These are phyloP conservation scores for Zapornia atra DNA, from an alignment of 2,113 vertebrate species.

Conservation along the genomic window DNA sequence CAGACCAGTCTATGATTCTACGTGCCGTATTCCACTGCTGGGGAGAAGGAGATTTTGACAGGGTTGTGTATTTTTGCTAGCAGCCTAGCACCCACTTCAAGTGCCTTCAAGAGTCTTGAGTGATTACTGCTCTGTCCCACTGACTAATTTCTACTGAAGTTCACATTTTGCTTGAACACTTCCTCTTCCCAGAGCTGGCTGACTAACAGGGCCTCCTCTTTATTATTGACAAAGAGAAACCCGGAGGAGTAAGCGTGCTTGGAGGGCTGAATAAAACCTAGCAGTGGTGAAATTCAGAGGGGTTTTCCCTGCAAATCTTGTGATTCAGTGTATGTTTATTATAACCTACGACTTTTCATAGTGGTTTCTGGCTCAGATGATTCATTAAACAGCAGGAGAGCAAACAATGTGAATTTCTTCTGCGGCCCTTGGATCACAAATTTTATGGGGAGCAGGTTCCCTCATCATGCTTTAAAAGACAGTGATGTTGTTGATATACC, in stretches of 20 bases:
- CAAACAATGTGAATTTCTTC: not conserved
- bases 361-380: not conserved
- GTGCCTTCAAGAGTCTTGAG: not conserved
- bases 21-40: not conserved
- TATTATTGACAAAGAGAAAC: not conserved
- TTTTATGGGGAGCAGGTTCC: not conserved
- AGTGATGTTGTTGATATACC: not conserved
- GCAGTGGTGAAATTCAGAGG: not conserved
- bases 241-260: not conserved
- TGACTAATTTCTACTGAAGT: not conserved
- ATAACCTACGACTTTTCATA: not conserved
- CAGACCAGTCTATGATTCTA: too few species aligned
- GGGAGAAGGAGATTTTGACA: not conserved
- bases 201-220: not conserved
- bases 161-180: not conserved
- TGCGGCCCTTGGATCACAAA: not conserved
- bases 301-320: not conserved
- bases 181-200: not conserved
- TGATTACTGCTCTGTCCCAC: not conserved
- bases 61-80: not conserved
- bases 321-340: not conserved
- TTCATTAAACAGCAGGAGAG: not conserved
- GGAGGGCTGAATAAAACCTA: not conserved
- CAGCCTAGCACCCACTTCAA: not conserved
- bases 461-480: not conserved